phyloP scores from a whole-genome alignment of 30 jellyfish, hydroid and myxozoan species.

The Cassiopea andromeda region DNA sequence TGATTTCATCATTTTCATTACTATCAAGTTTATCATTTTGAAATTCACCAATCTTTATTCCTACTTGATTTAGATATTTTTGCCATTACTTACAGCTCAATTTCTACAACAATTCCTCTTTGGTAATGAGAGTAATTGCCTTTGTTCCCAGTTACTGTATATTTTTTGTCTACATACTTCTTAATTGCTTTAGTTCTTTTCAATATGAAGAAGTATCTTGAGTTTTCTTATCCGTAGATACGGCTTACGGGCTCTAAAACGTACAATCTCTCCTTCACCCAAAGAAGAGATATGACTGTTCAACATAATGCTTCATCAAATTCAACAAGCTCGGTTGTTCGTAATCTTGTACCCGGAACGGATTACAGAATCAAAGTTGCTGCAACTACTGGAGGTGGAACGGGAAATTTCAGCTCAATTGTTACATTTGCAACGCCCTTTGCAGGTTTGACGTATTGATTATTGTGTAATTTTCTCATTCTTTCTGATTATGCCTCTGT shows the following conservation, averaged over 20 bases:
- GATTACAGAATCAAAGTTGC: conserved; percentile 46
- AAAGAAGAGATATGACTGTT: background rate
- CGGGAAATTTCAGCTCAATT: conserved; percentile 34
- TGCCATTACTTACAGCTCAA: too few relatives aligned
- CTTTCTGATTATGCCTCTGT: background rate
- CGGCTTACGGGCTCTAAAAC: conserved; percentile 15
- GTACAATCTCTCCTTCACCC: conserved; percentile 29
- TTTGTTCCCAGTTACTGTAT: background rate
- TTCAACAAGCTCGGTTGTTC: background rate
- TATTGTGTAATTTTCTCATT: background rate
- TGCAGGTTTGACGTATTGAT: conserved; percentile 6
- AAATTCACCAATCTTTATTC: too few relatives aligned
- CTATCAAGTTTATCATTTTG: too few relatives aligned
- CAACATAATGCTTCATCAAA: conserved; percentile 1
- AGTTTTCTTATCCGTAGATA: conserved; percentile 6
- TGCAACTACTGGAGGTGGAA: conserved; percentile 79
- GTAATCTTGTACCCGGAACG: conserved; percentile 70
- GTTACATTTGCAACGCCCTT: background rate
- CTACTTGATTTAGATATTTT: too few relatives aligned
- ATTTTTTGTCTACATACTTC: background rate
- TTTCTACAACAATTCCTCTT: too few relatives aligned
- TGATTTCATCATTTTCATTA: too few relatives aligned
- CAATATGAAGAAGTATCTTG: background rate
- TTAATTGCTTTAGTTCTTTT: background rate
- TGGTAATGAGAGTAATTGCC: too few relatives aligned